Base-by-base conservation (phyloP, 2,113 vertebrate species). In the Neodontobutis hainanensis region DNA sequence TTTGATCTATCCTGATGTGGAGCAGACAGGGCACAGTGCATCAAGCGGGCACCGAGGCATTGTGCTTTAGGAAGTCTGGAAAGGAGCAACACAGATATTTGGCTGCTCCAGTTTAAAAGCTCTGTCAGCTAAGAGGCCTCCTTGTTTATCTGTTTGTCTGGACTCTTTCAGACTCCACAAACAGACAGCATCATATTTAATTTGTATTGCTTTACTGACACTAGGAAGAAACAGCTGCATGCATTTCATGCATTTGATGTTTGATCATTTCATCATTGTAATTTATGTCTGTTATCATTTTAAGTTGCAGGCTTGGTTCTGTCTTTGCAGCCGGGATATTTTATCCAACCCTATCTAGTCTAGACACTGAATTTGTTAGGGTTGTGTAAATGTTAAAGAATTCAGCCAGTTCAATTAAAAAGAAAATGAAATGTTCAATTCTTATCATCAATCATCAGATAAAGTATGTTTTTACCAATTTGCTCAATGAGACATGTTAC, bases 141-240 rank as follows among this genome's bases (percentile, higher is more conserved):
- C 38, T 32, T 73, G 66, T 70, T 67, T 47, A 62, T 68, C 43
- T 32, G 35, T 60, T 52, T 51, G 53, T 70, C 68, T 70, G 74
- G 59, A 55, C 52, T 55, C 45, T 75, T 7, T 58, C 40, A 19
- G 8, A 40, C 52, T 35, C 32, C 11, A 8, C 34, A 8, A 36
- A 55, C 11, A 53, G 51, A 14, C 51, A 53, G 65, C 52, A 42
- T 84, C 55, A 77, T 83, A 72, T 82, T 84, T 73, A 48, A 83
- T 84, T 79, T 16, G 46, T 51, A 70, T 68, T 0, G 9, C 63
- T 51, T 19, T 16, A 8, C 45, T 62, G 27, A 47, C 69, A 77
- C 78, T 61, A 66, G 75, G 65, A 58, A 50, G 57, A 46, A 77
- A 63, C 64, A 75, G 50, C 62, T 43, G 34, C 52, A 34, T 19